Evolutionary conservation across 1,140 invertebrate species (phyloP).

Genomic region (Daktulosphaira vitifoliae): DNA sequence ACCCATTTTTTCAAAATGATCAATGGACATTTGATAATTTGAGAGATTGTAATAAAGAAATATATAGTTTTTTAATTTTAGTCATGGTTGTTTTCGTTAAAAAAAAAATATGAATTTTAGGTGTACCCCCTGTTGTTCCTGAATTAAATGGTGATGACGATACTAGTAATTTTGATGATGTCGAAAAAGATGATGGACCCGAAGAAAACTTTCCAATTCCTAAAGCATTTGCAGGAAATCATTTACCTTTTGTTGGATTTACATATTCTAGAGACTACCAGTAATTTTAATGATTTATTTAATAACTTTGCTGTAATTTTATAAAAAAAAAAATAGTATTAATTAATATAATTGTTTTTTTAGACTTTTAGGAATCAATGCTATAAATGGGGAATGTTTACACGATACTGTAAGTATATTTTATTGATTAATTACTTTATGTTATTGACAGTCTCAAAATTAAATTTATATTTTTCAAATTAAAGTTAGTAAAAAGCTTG

Average conservation of each 20-base stretch:
- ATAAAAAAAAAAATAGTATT: too few species aligned
- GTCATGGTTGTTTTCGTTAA: not conserved
- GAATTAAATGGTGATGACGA: constrained; percentile 93
- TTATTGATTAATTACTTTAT: not conserved
- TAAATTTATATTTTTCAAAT: too few species aligned
- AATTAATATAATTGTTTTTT: not conserved
- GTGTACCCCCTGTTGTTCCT: constrained; percentile 90
- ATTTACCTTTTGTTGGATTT: constrained; percentile 97
- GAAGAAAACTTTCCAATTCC: constrained; percentile 90
- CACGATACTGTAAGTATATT: constrained; percentile 1
- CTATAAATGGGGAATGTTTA: constrained; percentile 8
- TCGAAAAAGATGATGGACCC: constrained; percentile 80
- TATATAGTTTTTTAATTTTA: too few species aligned
- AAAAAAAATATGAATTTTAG: constrained; percentile 42
- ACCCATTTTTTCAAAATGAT: constrained; percentile 93
- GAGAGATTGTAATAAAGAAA: constrained; percentile 62
- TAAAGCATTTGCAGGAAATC: constrained; percentile 96
- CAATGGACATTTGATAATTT: constrained; percentile 97
- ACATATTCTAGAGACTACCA: constrained; percentile 92
- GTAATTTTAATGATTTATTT: constrained; percentile 36
- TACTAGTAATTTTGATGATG: constrained; percentile 96
- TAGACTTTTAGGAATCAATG: constrained; percentile 8
- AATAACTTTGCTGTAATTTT: not conserved
- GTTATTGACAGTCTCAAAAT: not conserved
- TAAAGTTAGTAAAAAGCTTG: too few species aligned